A percentile compares a stretch with the other conserved stretches of the same genome.
Conservation (phyloP, 2,113 vertebrate species). For the Oncorhynchus clarkii region DNA sequence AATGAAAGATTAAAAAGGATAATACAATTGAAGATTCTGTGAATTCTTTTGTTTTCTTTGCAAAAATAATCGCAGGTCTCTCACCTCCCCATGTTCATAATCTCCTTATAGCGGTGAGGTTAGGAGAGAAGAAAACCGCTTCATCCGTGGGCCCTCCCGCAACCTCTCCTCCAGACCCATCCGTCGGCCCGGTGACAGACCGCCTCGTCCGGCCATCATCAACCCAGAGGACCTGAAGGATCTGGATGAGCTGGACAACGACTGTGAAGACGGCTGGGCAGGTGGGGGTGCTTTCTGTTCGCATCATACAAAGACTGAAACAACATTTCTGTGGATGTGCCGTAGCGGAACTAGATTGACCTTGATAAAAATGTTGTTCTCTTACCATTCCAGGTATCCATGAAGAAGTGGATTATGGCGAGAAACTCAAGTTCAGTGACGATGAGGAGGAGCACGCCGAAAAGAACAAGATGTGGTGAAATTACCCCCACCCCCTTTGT, state of each 20-base stretch:
- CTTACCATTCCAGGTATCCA: conserved; percentile 82
- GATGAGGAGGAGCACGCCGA: conserved; percentile 91
- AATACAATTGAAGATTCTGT: background rate
- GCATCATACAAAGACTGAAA: background rate
- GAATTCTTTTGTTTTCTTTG: background rate
- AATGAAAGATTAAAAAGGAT: background rate
- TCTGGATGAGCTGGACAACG: conserved; percentile 91
- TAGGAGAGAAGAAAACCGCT: conserved; percentile 85
- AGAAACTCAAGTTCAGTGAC: conserved; percentile 96
- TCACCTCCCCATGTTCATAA: background rate
- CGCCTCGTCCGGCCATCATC: conserved; percentile 87
- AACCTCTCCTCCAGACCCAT: conserved; percentile 75
- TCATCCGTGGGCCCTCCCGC: conserved; percentile 71
- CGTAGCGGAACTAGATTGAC: background rate
- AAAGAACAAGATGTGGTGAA: conserved; percentile 86
- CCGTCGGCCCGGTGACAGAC: conserved; percentile 80
- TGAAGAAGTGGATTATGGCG: conserved; percentile 96
- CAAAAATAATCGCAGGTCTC: background rate
- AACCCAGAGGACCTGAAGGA: conserved; percentile 95
- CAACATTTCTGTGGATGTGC: background rate
- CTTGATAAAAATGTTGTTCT: background rate
- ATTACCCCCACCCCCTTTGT: background rate
- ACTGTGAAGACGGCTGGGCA: conserved; percentile 97
- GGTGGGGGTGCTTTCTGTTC: conserved; percentile 68
- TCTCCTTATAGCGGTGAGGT: conserved; percentile 65